Percentiles rank a stretch among this genome's conserved stretches.
Evolutionary conservation across 2,888 invertebrate species (phyloP).

Genomic region (Ormyrus thymus): DNA sequence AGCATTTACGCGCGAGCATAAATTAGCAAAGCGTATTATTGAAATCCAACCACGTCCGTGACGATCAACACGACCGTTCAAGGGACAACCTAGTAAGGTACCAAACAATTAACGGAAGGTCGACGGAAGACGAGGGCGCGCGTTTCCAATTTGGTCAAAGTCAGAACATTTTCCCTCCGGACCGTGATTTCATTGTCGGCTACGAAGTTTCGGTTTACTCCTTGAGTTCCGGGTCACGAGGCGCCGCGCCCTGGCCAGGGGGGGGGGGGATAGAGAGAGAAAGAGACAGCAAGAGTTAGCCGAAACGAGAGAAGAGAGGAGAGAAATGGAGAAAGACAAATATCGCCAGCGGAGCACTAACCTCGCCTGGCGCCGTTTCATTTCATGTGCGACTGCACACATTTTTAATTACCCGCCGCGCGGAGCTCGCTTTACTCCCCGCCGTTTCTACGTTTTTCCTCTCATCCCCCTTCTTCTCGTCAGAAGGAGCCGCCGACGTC

Average conservation of each 20-base stretch:
- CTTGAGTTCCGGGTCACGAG: constrained; percentile 41
- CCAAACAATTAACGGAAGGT: not conserved
- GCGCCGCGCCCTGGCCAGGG: not conserved
- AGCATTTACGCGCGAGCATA: too few species aligned
- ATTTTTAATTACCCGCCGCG: constrained; percentile 59
- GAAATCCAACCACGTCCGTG: too few species aligned
- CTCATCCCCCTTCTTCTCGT: not conserved
- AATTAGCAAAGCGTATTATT: too few species aligned
- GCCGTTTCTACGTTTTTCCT: not conserved
- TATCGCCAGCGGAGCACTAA: constrained; percentile 8
- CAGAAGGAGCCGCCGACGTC: not conserved
- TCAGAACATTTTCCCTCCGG: constrained; percentile 10
- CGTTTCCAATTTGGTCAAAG: constrained; percentile 31
- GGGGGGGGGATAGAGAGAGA: not conserved
- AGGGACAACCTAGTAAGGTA: not conserved
- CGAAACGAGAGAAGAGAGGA: not conserved
- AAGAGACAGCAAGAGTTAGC: not conserved
- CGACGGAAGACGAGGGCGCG: not conserved
- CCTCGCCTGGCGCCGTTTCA: constrained; percentile 49
- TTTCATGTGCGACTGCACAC: constrained; percentile 58
- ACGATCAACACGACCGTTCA: too few species aligned
- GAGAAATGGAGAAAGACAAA: constrained; percentile 7
- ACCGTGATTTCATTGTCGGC: constrained; percentile 28
- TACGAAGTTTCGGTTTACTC: constrained; percentile 22
- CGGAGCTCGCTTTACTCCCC: too few species aligned